phyloP scores from a whole-genome alignment of 2,797 vertebrate species.

The Onychomys leucogaster region DNA sequence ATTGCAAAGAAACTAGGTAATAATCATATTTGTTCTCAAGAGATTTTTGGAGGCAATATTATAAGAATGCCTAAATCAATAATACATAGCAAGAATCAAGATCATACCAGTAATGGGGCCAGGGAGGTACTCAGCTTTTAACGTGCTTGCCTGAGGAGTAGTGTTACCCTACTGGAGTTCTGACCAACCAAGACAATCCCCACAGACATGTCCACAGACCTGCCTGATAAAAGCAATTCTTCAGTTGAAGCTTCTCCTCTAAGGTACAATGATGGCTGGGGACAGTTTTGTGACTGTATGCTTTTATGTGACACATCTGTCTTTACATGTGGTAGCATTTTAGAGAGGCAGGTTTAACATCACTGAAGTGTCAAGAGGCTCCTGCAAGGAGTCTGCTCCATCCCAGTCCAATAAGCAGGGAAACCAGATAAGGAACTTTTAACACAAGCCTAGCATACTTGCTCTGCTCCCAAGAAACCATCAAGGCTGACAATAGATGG shows the following conservation, averaged over 20 bases:
- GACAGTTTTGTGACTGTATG: not conserved
- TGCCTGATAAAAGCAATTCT: not conserved
- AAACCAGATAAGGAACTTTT: not conserved
- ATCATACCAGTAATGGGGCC: not conserved
- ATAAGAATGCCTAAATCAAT: conserved; percentile 17
- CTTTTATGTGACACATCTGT: not conserved
- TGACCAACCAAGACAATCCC: not conserved
- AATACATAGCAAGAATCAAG: conserved; percentile 27
- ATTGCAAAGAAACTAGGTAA: conserved; percentile 26
- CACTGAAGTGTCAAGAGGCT: not conserved
- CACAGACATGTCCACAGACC: not conserved
- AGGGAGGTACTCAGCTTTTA: not conserved
- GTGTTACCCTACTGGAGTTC: not conserved
- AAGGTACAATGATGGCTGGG: not conserved
- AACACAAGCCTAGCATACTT: not conserved
- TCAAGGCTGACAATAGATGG: not conserved
- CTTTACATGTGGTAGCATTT: not conserved
- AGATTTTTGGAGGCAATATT: conserved; percentile 46
- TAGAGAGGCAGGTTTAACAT: rapidly evolving
- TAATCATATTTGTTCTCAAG: conserved; percentile 53
- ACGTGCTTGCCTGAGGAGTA: not conserved
- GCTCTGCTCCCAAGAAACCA: conserved; percentile 25
- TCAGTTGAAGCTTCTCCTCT: not conserved
- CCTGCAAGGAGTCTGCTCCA: not conserved
- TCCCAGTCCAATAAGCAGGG: not conserved